Evolutionary conservation across 2,888 invertebrate species (phyloP).

Genomic region (Mesorhabditis belari): DNA sequence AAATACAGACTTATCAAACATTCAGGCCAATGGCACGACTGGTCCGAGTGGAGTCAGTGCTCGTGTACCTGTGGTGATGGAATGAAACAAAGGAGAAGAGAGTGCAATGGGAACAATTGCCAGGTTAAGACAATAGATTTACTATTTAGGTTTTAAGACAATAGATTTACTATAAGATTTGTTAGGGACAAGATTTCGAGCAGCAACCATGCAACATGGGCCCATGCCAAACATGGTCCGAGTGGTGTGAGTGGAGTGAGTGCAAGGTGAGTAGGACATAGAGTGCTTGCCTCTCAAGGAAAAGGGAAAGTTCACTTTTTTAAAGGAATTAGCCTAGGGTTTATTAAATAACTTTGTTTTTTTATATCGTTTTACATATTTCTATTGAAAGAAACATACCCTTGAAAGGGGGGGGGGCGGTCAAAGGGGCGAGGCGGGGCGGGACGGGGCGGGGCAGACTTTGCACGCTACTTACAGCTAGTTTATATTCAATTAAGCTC

Average conservation of each 20-base stretch:
- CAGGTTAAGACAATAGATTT: conserved; percentile 18
- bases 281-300: background rate
- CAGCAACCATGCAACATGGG: conserved; percentile 34
- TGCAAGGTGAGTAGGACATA: conserved; percentile 18
- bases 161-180: background rate
- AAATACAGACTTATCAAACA: background rate
- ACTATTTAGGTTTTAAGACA: background rate
- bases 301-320: no score
- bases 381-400: no score
- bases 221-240: conserved; percentile 42
- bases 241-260: conserved; percentile 45
- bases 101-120: conserved; percentile 35
- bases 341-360: no score
- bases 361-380: background rate
- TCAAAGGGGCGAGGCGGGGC: no score
- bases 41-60: conserved; percentile 42
- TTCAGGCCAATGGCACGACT: conserved; percentile 32
- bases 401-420: no score
- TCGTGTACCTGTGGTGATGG: conserved; percentile 42
- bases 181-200: conserved; percentile 30
- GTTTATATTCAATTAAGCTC: no score
- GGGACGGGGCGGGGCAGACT: no score
- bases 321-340: no score
- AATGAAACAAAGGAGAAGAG: conserved; percentile 33
- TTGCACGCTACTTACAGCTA: no score